Evolutionary conservation across 2,797 vertebrate species (phyloP).

Genomic region (Vespertilio murinus): DNA sequence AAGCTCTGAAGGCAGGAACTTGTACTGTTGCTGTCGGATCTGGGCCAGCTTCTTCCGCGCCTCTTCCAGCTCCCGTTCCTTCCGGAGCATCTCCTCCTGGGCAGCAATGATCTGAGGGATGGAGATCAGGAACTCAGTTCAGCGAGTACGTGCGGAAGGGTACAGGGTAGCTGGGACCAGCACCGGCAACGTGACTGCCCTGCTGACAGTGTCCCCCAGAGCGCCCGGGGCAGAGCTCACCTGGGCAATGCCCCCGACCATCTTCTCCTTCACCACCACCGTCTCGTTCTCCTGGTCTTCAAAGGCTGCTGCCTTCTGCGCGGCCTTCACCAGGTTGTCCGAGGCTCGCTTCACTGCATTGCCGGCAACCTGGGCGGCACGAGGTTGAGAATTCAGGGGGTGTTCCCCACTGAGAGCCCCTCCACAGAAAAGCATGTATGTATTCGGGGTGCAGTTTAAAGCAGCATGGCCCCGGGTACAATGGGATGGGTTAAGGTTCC

Average conservation of each 20-base stretch:
- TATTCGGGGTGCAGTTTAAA: not conserved
- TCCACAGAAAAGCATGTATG: not conserved
- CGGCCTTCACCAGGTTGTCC: slow-evolving; percentile 97
- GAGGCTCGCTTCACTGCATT: slow-evolving; percentile 97
- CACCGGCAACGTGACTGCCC: accelerated
- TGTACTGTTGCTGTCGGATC: slow-evolving; percentile 98
- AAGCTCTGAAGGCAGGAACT: slow-evolving; percentile 96
- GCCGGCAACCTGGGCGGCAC: slow-evolving; percentile 89
- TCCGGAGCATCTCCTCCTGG: slow-evolving; percentile 98
- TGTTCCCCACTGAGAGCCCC: not conserved
- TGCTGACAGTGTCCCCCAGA: not conserved
- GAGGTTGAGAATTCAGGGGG: accelerated
- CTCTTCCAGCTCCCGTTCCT: slow-evolving; percentile 95
- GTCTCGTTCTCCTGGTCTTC: slow-evolving; percentile 93
- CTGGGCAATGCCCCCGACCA: slow-evolving; percentile 99
- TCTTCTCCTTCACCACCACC: slow-evolving; percentile 97
- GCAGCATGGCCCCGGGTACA: not conserved
- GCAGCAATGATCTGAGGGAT: slow-evolving; percentile 94
- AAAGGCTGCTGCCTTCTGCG: slow-evolving; percentile 97
- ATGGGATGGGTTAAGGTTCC: not conserved
- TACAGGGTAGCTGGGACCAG: not conserved
- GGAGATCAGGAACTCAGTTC: not conserved
- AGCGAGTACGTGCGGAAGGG: not conserved
- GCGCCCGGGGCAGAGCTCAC: slow-evolving; percentile 81
- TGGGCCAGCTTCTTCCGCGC: slow-evolving; percentile 95